These are phyloP conservation scores for Passer domesticus DNA, from an alignment of 2,113 vertebrate species.

Conservation along the genomic window DNA sequence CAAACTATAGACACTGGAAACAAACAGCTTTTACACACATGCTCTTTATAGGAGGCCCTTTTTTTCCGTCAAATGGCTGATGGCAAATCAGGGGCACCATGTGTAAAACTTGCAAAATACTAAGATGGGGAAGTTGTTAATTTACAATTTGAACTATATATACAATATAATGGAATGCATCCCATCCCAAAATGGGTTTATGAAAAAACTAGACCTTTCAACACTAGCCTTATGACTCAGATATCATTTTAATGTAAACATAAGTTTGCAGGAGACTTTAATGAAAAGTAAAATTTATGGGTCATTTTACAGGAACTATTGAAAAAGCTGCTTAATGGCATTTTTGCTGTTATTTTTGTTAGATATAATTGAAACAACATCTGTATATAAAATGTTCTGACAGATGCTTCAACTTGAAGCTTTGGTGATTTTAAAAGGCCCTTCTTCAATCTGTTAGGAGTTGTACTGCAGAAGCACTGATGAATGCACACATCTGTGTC, in stretches of 20 bases:
- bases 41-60: constrained; percentile 28
- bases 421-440: constrained; percentile 72
- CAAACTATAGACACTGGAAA: constrained; percentile 24
- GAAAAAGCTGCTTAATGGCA: constrained; percentile 32
- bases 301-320: constrained; percentile 57
- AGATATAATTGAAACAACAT: constrained; percentile 65
- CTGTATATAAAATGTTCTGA: constrained; percentile 68
- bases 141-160: constrained; percentile 76
- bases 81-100: constrained; percentile 52
- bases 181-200: constrained; percentile 65
- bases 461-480: constrained; percentile 26
- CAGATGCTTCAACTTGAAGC: constrained; percentile 62
- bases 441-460: constrained; percentile 58
- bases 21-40: not conserved
- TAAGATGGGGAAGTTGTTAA: constrained; percentile 61
- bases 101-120: constrained; percentile 71
- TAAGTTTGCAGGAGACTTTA: constrained; percentile 57
- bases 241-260: constrained; percentile 36
- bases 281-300: constrained; percentile 47
- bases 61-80: not conserved
- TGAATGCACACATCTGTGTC: constrained; percentile 23
- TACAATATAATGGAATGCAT: constrained; percentile 77
- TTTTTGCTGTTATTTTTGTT: constrained; percentile 64
- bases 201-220: constrained; percentile 71
- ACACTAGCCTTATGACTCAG: constrained; percentile 23